Base-by-base conservation (phyloP, 2,113 vertebrate genomes). In the Colaptes auratus region DNA sequence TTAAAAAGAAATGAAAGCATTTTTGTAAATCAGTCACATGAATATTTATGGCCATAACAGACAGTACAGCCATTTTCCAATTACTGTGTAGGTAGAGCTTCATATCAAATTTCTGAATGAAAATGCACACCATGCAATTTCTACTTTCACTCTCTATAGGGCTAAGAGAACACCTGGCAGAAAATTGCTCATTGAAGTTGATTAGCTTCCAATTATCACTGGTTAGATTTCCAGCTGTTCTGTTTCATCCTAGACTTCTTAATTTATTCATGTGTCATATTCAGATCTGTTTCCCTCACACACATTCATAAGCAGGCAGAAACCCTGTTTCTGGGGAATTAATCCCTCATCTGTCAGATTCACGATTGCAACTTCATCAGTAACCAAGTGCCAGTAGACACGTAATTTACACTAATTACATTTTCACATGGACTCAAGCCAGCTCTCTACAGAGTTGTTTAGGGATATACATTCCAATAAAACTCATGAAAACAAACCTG, bases 141-240 rank as follows among this genome's bases (percentile, higher is more conserved):
- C 19, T 33, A 35, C 74, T 48, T 93, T 78, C 6, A 71, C 31
- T 92, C 72, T 71, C 65, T 84, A 12, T 53, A 39, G 50, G 56
- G 52, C 25, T 88, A 82, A 42, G n/a, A 92, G 52, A 95, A 64
- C 92, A 92, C 48, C 79, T 78, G 64, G 87, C 60, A 23, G 65
- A 89, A 96, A 95, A 96, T 86, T 83, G 82, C 39, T 86, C 52
- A 48, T 58, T 64, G 85, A 30, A 77, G 72, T 71, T 91, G 91
- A 95, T 96, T 96, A 93, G 78, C 52, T 23, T 82, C 93, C 65
- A 71, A 6, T 92, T 94, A 88, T 81, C 72, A 86, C 75, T 53
- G 83, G 89, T 86, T 92, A 93, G 12, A 86, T 88, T 92, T 92
- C 91, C 92, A 95, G 91, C 91, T 96, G 94, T 86, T 97, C 69